A percentile compares a stretch with the other conserved stretches of the same genome.
Conservation (phyloP, 2,113 vertebrate genomes). For the Raja brachyura region DNA sequence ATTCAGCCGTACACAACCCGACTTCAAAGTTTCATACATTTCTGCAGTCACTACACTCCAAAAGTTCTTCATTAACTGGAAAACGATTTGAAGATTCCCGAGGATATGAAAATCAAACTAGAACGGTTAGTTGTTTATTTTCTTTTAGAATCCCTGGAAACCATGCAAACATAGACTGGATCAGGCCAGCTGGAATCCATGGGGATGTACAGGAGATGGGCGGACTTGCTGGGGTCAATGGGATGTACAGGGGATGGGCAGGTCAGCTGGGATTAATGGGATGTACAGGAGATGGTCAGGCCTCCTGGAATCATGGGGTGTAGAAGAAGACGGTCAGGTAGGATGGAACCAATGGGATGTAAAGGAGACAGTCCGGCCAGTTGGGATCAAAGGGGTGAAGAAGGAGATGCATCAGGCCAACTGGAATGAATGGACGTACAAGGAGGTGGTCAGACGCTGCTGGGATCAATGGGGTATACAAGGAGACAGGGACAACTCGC, state of each 20-base stretch:
- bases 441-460: neutral
- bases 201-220: too few relatives aligned
- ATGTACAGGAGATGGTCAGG: neutral
- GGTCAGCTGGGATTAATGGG: neutral
- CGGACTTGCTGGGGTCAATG: neutral
- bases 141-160: too few relatives aligned
- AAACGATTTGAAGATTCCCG: too few relatives aligned
- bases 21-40: too few relatives aligned
- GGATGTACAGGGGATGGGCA: neutral
- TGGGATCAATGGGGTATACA: neutral
- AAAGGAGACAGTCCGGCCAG: neutral
- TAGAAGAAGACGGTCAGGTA: neutral
- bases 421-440: neutral
- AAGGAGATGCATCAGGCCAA: neutral
- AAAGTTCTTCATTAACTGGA: too few relatives aligned
- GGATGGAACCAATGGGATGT: too few relatives aligned
- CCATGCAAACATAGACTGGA: neutral
- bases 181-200: neutral
- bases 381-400: neutral
- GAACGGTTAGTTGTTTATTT: too few relatives aligned
- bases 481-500: neutral
- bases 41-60: too few relatives aligned
- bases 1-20: too few relatives aligned
- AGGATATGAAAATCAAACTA: too few relatives aligned
- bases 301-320: neutral